A percentile compares a stretch with the other conserved stretches of the same genome.
Conservation (phyloP, 2,113 vertebrate genomes). For the Panthera tigris region DNA sequence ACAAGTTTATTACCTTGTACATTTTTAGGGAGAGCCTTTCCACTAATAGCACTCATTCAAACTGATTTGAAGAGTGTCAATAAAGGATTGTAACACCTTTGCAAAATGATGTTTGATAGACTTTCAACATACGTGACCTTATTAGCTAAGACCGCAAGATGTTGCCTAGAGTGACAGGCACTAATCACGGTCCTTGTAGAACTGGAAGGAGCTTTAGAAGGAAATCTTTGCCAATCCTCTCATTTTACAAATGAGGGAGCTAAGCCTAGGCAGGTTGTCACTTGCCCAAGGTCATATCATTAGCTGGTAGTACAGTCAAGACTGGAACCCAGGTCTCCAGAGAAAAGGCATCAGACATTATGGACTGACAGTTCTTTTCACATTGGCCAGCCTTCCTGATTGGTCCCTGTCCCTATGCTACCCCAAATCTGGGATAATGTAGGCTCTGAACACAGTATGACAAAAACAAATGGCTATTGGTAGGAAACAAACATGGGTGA, state of each 20-base stretch:
- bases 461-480: not conserved
- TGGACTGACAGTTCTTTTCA: not conserved
- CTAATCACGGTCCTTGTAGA: conserved; percentile 38
- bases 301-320: not conserved
- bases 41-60: conserved; percentile 18
- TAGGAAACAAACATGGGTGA: not conserved
- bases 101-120: conserved; percentile 39
- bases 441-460: not conserved
- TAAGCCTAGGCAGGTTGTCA: conserved; percentile 28
- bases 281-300: conserved; percentile 40
- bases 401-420: fast-evolving
- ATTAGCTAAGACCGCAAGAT: conserved; percentile 46
- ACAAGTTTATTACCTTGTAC: conserved; percentile 50
- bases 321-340: not conserved
- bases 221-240: not conserved
- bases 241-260: conserved; percentile 18
- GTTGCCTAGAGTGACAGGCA: conserved; percentile 33
- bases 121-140: not conserved
- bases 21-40: conserved; percentile 3
- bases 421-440: not conserved
- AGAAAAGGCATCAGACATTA: not conserved
- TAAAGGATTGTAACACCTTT: not conserved
- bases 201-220: not conserved
- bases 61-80: conserved; percentile 12
- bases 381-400: not conserved